Percentiles rank a stretch among this genome's conserved stretches.
Conservation (phyloP, 1,140 invertebrate species). For the Antheraea pernyi region DNA sequence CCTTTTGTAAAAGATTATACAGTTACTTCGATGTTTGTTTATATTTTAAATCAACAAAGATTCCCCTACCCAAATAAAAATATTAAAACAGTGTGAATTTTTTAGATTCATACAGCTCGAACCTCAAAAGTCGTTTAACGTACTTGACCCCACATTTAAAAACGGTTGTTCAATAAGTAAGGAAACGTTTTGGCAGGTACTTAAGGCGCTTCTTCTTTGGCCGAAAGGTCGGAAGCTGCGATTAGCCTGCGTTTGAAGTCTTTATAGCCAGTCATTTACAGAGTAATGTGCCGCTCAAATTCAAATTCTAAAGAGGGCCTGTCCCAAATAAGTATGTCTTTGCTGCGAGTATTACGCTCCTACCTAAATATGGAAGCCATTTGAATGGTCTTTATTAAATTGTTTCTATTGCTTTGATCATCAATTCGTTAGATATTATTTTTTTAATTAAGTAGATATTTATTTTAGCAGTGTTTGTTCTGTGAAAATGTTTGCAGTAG, state of each 20-base stretch:
- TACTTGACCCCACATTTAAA: constrained; percentile 37
- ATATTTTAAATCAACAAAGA: background rate
- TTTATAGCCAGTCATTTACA: constrained; percentile 72
- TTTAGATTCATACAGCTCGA: background rate
- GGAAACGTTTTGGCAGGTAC: constrained; percentile 54
- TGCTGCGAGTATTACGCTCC: constrained; percentile 37
- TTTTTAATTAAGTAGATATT: no score
- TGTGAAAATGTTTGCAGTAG: no score
- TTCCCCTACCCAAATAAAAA: background rate
- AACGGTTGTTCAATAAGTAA: constrained; percentile 52
- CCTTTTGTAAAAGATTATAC: no score
- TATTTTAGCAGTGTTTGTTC: no score
- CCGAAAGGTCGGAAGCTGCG: constrained; percentile 71
- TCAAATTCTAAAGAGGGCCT: constrained; percentile 63
- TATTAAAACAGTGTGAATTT: background rate
- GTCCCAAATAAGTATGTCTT: constrained; percentile 44
- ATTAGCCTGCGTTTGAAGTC: constrained; percentile 75
- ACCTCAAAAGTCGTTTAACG: constrained; percentile 18
- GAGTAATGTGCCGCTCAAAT: constrained; percentile 69
- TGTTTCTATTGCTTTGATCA: constrained; percentile 10
- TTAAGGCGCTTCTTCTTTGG: constrained; percentile 51
- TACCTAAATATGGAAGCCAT: constrained; percentile 39
- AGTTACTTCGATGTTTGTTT: background rate
- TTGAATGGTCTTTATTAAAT: constrained; percentile 35
- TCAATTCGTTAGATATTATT: background rate